These are phyloP conservation scores for Aphaenogaster ashmeadi DNA, from an alignment of 1,140 invertebrate species.

Conservation along the genomic window DNA sequence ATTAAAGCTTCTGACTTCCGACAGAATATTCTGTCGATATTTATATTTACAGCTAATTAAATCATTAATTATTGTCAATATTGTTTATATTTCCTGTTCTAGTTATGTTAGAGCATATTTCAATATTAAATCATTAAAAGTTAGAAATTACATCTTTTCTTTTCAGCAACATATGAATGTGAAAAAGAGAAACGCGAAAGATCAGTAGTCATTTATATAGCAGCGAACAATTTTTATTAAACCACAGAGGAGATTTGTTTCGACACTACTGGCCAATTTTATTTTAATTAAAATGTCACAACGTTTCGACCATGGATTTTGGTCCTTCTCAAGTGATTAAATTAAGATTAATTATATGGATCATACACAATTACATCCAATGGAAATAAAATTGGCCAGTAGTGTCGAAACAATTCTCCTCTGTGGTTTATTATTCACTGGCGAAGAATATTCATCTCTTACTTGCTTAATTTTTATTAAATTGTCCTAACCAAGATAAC, in stretches of 20 bases:
- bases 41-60: not conserved
- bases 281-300: too few species aligned
- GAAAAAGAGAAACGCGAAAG: not conserved
- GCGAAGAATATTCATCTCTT: too few species aligned
- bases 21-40: not conserved
- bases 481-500: not conserved
- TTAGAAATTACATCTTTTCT: constrained; percentile 13
- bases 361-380: too few species aligned
- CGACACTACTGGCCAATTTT: too few species aligned
- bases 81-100: not conserved
- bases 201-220: not conserved
- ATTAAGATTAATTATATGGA: too few species aligned
- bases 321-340: too few species aligned
- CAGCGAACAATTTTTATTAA: not conserved
- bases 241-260: too few species aligned
- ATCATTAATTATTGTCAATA: not conserved
- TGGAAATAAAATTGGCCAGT: too few species aligned
- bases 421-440: too few species aligned
- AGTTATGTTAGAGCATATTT: not conserved
- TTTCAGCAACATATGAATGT: not conserved
- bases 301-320: too few species aligned
- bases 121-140: not conserved
- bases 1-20: not conserved
- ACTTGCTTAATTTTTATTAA: not conserved
- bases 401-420: too few species aligned